phyloP scores from a whole-genome alignment of 2,797 vertebrate genomes.

The Alectoris magna region DNA sequence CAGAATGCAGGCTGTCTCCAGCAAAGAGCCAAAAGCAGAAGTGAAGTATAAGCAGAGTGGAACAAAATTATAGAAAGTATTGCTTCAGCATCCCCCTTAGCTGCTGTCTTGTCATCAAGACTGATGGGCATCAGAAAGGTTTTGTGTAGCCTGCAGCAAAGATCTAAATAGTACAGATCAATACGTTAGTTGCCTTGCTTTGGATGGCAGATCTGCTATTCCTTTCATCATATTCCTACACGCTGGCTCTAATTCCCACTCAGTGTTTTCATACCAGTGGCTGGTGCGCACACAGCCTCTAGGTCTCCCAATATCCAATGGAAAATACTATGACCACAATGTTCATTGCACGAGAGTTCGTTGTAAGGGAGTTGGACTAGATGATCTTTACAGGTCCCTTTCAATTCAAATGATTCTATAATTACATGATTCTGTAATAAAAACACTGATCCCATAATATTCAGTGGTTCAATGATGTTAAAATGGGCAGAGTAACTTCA shows the following conservation, averaged over 20 bases:
- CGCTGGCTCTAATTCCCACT: background rate
- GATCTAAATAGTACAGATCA: background rate
- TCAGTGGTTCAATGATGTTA: background rate
- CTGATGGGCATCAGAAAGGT: background rate
- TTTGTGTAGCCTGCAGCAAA: background rate
- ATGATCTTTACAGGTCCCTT: too few relatives aligned
- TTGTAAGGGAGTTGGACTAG: too few relatives aligned
- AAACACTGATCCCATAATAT: background rate
- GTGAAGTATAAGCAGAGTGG: background rate
- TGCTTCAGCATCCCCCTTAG: background rate
- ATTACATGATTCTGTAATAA: background rate
- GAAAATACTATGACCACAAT: background rate
- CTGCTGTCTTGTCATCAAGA: background rate
- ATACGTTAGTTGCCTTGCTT: background rate
- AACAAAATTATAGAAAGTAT: background rate
- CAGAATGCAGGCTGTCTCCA: background rate
- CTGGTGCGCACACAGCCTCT: background rate
- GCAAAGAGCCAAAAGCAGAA: background rate
- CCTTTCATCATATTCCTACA: background rate
- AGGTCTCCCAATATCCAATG: background rate
- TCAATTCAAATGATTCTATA: too few relatives aligned
- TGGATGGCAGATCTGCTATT: background rate
- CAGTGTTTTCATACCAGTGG: background rate
- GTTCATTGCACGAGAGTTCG: too few relatives aligned
- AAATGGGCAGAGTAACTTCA: background rate